Conservation (phyloP, 2,113 vertebrate species). For the Corynorhinus townsendii region DNA sequence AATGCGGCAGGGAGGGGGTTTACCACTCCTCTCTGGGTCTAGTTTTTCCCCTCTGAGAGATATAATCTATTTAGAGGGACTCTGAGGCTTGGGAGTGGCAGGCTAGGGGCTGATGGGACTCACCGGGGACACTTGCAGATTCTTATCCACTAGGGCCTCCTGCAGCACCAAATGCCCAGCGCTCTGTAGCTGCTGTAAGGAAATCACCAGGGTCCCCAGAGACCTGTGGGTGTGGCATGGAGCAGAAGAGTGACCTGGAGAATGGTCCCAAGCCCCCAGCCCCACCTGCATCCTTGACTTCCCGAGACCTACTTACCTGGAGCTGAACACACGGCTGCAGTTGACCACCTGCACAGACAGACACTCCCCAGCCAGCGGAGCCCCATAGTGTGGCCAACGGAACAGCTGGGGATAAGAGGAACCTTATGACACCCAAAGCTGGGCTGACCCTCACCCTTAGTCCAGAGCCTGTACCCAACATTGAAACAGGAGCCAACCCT, state of each 20-base stretch:
- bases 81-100: neutral
- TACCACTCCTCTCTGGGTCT: neutral
- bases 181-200: conserved; percentile 89
- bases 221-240: conserved; percentile 74
- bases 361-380: conserved; percentile 82
- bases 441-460: neutral
- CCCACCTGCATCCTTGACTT: neutral
- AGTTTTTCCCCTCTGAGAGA: neutral
- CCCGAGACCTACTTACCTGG: conserved; percentile 81
- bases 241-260: neutral
- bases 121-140: conserved; percentile 86
- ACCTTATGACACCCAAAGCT: neutral
- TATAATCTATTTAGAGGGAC: neutral
- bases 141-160: conserved; percentile 87
- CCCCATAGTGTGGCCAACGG: conserved; percentile 91
- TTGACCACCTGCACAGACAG: conserved; percentile 89
- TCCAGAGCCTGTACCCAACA: neutral
- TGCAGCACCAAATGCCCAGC: conserved; percentile 84
- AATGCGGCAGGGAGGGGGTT: neutral
- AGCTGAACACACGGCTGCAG: conserved; percentile 91
- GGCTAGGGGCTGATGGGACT: conserved; percentile 47
- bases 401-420: conserved; percentile 82
- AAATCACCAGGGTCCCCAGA: conserved; percentile 88
- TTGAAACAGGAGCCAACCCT: neutral
- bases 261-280: neutral